phyloP scores from a whole-genome alignment of 2,113 vertebrate species.

The Atractosteus spatula region DNA sequence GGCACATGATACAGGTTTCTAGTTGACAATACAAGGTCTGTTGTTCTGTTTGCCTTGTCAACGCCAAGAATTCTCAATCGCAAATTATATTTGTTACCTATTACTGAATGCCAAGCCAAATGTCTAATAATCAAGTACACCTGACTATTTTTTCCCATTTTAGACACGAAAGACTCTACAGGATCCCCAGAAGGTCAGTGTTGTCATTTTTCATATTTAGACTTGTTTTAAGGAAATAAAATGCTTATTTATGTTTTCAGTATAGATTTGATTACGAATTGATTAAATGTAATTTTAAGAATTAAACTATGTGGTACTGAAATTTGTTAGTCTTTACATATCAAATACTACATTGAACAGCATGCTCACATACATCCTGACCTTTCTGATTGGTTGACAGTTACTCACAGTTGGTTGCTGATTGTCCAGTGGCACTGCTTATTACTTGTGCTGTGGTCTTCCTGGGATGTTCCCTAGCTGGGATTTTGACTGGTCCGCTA shows the following conservation, averaged over 20 bases:
- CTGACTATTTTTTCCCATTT: conserved; percentile 32
- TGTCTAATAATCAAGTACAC: background rate
- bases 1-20: background rate
- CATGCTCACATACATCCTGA: background rate
- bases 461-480: conserved; percentile 78
- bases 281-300: too few species aligned
- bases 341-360: too few species aligned
- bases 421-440: conserved; percentile 77
- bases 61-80: too few species aligned
- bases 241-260: too few species aligned
- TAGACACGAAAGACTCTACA: conserved; percentile 79
- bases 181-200: conserved; percentile 85
- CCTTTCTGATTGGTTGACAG: conserved; percentile 60
- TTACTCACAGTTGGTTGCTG: conserved; percentile 83
- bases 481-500: conserved; percentile 76
- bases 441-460: conserved; percentile 67
- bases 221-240: too few species aligned
- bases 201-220: background rate
- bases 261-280: too few species aligned
- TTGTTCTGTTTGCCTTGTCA: too few species aligned
- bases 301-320: too few species aligned
- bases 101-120: too few species aligned
- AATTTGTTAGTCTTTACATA: too few species aligned
- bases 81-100: background rate
- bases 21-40: too few species aligned